A percentile compares a stretch with the other conserved stretches of the same genome.
Evolutionary conservation across 2,113 vertebrate genomes (phyloP).

Genomic region (Emydocephalus ijimae): DNA sequence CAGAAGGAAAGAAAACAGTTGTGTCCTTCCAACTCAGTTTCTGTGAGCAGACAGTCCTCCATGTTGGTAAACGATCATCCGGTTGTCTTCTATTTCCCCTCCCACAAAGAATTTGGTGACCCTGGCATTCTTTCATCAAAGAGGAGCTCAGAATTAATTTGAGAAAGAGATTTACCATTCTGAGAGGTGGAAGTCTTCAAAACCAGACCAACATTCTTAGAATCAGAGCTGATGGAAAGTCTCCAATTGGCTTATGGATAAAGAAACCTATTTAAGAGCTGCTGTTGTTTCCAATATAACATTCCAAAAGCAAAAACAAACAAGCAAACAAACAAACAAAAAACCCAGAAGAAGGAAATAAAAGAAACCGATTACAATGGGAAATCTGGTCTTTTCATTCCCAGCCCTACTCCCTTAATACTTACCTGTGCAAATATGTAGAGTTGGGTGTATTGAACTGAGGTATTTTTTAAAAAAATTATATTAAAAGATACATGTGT

Average conservation of each 20-base stretch:
- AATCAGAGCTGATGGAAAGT: conserved; percentile 56
- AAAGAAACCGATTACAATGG: background rate
- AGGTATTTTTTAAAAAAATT: background rate
- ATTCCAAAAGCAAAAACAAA: conserved; percentile 60
- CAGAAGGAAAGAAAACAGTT: conserved; percentile 60
- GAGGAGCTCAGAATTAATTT: conserved; percentile 57
- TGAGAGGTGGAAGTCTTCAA: conserved; percentile 56
- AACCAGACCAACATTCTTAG: conserved; percentile 45
- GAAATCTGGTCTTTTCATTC: background rate
- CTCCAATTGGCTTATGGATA: conserved; percentile 74
- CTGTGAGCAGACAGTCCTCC: conserved; percentile 54
- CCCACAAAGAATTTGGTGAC: conserved; percentile 47
- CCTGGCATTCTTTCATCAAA: conserved; percentile 36
- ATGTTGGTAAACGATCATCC: conserved; percentile 64
- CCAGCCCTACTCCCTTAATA: background rate
- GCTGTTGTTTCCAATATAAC: conserved; percentile 61
- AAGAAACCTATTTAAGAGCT: conserved; percentile 72
- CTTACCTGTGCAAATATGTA: background rate
- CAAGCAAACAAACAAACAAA: background rate
- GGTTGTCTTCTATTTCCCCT: conserved; percentile 4
- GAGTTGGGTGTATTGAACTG: background rate
- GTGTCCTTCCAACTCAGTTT: conserved; percentile 57
- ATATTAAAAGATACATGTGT: background rate
- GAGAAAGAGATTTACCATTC: conserved; percentile 45
- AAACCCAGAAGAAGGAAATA: conserved; percentile 1